Base-by-base conservation (phyloP, 1,140 invertebrate genomes). In the Drosophila tropicalis region DNA sequence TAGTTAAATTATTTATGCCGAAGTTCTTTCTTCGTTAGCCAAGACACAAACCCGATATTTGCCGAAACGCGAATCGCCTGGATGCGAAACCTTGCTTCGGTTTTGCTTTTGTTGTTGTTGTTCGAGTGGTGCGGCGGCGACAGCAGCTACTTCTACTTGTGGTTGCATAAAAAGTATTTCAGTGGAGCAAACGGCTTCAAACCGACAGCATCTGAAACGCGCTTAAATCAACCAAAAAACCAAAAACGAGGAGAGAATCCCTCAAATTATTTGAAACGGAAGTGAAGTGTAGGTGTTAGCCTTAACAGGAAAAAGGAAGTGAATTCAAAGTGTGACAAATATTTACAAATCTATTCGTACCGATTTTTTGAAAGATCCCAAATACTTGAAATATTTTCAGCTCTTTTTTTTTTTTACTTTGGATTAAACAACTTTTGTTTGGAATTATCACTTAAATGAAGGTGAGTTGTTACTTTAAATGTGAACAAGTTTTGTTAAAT, bases 171-270 rank as follows among this genome's bases (percentile, higher is more conserved):
- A 90, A 90, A 84, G 77, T 90, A 80, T 80, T 83, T 90, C 87
- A 90, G 87, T 90, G 79, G 82, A 90, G 87, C 87, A 90, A 90
- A 90, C 82, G 79, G 82, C 82, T 90, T 90, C 87, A 90, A 67
- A 74, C 77, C 62, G 87, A 68, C 57, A 76, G 58, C 82, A 61
- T 74, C 87, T 80, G 70, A 68, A 69, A 54, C 68, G 67, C 84
- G 70, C 54, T 19, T 7, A 40, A 40, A 57, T 19, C 25, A 29
- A 29, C 29, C 29, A 29, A 29, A 5, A 29, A 29, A 29, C 29
- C 0, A 29, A 29, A 22, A 57, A 29, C 57, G 40, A 19, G 17
- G 40, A 62, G 39, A 58, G 67, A 69, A 60, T 74, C 62, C 41
- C 15, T 15, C 15, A 60, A 10, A 34, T 29, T 57, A 73, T 69